Base-by-base conservation (phyloP, 2,113 vertebrate species). In the Choloepus hoffmanni region DNA sequence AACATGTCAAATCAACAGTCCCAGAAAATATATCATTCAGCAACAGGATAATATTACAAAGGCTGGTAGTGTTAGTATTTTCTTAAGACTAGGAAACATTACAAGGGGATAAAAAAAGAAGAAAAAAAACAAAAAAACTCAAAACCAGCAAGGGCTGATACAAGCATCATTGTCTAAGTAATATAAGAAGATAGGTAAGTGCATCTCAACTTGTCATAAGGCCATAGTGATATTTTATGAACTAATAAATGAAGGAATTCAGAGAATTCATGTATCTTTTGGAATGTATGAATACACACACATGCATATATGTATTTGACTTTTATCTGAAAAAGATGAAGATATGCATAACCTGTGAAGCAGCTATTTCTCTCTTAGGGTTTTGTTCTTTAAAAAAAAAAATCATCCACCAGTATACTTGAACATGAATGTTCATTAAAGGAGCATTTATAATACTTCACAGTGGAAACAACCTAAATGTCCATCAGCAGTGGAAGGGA, bases 11-110 rank as follows among this genome's bases (percentile, higher is more conserved):
- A 78, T 30, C 40, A 67, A 60, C 2, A 89, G 15, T 10, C 7
- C 5, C 23, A 55, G 28, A 30, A 96, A 86, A 72, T 0, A 18
- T 26, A 63, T 43, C 16, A 60, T 13, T 28, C 33, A 89, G 15
- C 81, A 67, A 36, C 6, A 84, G 45, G 58, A 77, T n/a, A 81
- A 85, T 78, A 73, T 30, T 62, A 55, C n/a, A 92, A 92, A 94
- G 0, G 0, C 0, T 48, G 60, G 19, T 12, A 73, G 2, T 10
- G 26, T 43, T 16, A 72, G 13, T 60, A 77, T 26, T 77, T 82
- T 84, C 63, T 50, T 73, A 84, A 85, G 10, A 55, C 21, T 83
- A 77, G 24, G 33, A 65, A 89, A 65, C 0, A 2, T 15, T 82
- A 62, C 68, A 86, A 43, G 28, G 9, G 33, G 0, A 85, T 23